Evolutionary conservation across 1,140 invertebrate species (phyloP).

Genomic region (Tetramorium simillimum): DNA sequence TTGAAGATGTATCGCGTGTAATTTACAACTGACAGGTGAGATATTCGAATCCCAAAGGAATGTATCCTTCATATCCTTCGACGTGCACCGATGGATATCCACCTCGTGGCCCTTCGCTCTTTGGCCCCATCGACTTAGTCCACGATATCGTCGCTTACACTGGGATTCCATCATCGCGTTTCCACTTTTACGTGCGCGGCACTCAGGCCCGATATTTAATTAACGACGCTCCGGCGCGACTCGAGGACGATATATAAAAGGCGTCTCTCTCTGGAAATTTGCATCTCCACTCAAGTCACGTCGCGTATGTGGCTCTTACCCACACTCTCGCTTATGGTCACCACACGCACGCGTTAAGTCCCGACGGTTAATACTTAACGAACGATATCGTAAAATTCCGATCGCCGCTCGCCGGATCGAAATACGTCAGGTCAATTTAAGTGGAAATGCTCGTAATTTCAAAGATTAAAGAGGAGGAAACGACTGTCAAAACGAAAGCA

Average conservation of each 20-base stretch:
- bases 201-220: constrained; percentile 57
- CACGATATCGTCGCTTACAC: constrained; percentile 41
- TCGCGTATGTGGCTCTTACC: constrained; percentile 22
- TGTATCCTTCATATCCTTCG: constrained; percentile 23
- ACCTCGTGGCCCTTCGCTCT: constrained; percentile 27
- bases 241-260: constrained; percentile 55
- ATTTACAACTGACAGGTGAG: constrained; percentile 45
- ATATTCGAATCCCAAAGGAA: constrained; percentile 41
- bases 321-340: constrained; percentile 46
- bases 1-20: constrained; percentile 27
- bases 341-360: constrained; percentile 38
- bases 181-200: constrained; percentile 47
- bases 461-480: constrained; percentile 60
- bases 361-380: constrained; percentile 51
- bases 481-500: not conserved
- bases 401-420: constrained; percentile 17
- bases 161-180: constrained; percentile 53
- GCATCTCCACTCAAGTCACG: constrained; percentile 56
- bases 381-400: constrained; percentile 60
- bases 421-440: constrained; percentile 61
- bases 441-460: constrained; percentile 51
- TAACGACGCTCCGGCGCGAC: constrained; percentile 40
- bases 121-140: constrained; percentile 31
- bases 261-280: constrained; percentile 53
- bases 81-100: not conserved